phyloP scores from a whole-genome alignment of 2,888 invertebrate genomes.

The Pammene aurita region DNA sequence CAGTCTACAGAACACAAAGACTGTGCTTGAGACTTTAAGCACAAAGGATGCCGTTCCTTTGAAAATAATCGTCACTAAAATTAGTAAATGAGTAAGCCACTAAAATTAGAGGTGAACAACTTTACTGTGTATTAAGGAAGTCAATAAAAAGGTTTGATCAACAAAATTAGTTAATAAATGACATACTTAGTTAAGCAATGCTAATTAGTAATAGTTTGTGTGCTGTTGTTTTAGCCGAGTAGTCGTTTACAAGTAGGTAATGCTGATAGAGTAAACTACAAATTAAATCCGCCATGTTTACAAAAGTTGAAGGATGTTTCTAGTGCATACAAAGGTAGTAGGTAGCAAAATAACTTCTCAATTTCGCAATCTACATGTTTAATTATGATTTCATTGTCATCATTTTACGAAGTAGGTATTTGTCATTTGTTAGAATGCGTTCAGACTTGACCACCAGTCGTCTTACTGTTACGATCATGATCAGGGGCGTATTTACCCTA shows the following conservation, averaged over 20 bases:
- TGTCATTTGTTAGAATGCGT: too few species aligned
- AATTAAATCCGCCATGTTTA: background rate
- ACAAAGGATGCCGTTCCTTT: slow-evolving; percentile 20
- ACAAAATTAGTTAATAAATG: slow-evolving; percentile 21
- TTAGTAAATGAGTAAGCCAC: slow-evolving; percentile 9
- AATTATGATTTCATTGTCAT: background rate
- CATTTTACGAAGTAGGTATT: too few species aligned
- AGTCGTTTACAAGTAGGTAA: slow-evolving; percentile 6
- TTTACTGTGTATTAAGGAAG: slow-evolving; percentile 21
- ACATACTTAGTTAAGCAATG: background rate
- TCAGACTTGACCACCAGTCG: too few species aligned
- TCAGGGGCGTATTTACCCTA: too few species aligned
- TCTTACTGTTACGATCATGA: too few species aligned
- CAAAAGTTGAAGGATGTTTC: slow-evolving; percentile 10
- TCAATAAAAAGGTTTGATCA: slow-evolving; percentile 6
- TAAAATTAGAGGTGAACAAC: slow-evolving; percentile 28
- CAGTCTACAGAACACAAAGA: slow-evolving; percentile 9
- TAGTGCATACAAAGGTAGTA: slow-evolving; percentile 1
- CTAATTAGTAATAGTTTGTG: background rate
- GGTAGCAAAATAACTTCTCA: slow-evolving; percentile 7
- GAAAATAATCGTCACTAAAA: slow-evolving; percentile 4
- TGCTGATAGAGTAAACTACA: slow-evolving; percentile 12
- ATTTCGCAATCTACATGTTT: slow-evolving; percentile 4
- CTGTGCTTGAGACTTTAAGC: background rate
- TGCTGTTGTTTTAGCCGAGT: background rate